Evolutionary conservation across 2,888 invertebrate species (phyloP), one percentile per base, ranked within the genome.

Genomic region (Molanna angustata): DNA sequence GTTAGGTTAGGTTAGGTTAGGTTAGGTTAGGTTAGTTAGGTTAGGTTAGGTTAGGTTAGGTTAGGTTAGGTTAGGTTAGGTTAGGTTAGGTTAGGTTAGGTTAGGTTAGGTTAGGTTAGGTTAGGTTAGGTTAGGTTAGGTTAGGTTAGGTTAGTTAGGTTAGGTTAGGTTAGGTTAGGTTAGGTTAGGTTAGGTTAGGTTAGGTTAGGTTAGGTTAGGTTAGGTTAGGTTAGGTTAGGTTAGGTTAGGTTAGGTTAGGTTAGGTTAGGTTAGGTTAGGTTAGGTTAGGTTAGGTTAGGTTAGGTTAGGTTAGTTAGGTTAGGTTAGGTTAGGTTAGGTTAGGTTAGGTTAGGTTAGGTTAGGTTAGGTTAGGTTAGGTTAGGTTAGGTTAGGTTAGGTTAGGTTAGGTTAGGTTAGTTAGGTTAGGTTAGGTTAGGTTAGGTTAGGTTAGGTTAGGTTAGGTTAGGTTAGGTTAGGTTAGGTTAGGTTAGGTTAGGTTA

Each of bases 101-200:
- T 48, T 48, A 40, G 48, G 48, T 48, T 48, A 39, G 48, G 48
- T 48, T 58, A 53, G 60, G 60, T 59, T 63, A 51, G 59, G 58
- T 53, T 55, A 57, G 56, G 57, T 57, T 58, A 47, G 57, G 57
- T 61, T 52, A 54, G 61, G 53, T 60, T 53, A 55, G 60, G 56
- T 61, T 55, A 51, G 59, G 59, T 58, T 61, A 58, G 54, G 61
- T 57, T 62, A 50, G 59, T 60, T 62, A 55, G 61, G 56, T 60
- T 60, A 51, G 55, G 60, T 60, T 43, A 43, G 44, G 44, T 43
- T 43, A 43, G 44, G 44, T 45, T 45, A 33, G 45, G 45, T 45
- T 45, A 45, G 45, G 45, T 45, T 45, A 46, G 46, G 46, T 46
- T 46, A 33, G 44, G 44, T 43, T 43, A 43, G 44, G 44, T 43